Base-by-base conservation (phyloP, 2,888 invertebrate species). In the Chalcis sispes region DNA sequence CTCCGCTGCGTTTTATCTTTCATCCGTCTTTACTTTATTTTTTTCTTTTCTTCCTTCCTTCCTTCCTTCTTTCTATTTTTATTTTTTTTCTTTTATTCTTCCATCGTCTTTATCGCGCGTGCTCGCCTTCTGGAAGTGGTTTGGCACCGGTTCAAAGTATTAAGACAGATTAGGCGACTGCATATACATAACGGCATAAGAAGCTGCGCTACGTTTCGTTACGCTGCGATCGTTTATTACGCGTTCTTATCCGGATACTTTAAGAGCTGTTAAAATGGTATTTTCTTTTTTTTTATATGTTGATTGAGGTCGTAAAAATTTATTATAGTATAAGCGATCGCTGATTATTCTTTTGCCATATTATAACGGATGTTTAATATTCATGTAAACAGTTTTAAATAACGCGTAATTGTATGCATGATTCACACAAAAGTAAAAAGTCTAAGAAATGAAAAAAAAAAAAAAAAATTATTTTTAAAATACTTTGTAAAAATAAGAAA, bases 71-170 rank as follows among this genome's bases (percentile, higher is more conserved):
- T 64, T 64, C 48, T 15, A 25, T n/a, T n/a, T 36, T 36, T 36
- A 36, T 36, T n/a, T n/a, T n/a, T n/a, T n/a, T n/a, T n/a, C n/a
- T n/a, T n/a, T n/a, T 10, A 36, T 15, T 18, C 48, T 29, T 15
- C 46, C 20, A 4, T 20, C 18, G 1, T n/a, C 48, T n/a, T n/a
- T n/a, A n/a, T n/a, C n/a, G n/a, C n/a, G n/a, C n/a, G n/a, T n/a
- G n/a, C n/a, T n/a, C n/a, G n/a, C 48, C n/a, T 64, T 46, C 48
- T n/a, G 48, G 48, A 48, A 13, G 29, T 48, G 64, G 48, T 64
- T 64, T 64, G 64, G 64, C 64, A 64, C 64, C 10, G 48, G 64
- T 64, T 64, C 64, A 64, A 64, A 48, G 64, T 32, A 50, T 64
- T 64, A 64, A 64, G 64, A 64, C 32, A 20, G 64, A 64, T 64